Percentiles rank a stretch among this genome's conserved stretches.
Conservation (phyloP, 2,113 vertebrate genomes). For the Brachionichthys hirsutus region DNA sequence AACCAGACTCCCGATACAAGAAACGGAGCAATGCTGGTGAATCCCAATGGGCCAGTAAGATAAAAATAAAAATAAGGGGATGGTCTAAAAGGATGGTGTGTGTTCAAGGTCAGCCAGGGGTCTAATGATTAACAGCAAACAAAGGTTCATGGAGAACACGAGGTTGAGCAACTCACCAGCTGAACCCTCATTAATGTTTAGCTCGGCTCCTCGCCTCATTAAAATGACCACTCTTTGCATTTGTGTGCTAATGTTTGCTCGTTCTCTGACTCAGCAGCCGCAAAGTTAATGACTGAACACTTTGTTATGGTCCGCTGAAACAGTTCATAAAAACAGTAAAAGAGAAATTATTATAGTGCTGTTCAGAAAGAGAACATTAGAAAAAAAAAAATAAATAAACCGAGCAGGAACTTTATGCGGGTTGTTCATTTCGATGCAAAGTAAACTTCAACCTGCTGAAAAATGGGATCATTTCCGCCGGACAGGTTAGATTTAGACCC, state of each 20-base stretch:
- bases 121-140: slow-evolving; percentile 70
- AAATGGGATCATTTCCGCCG: too few relatives aligned
- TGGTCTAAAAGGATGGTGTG: slow-evolving; percentile 36
- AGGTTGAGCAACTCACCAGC: slow-evolving; percentile 49
- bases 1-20: too few relatives aligned
- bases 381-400: too few relatives aligned
- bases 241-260: slow-evolving; percentile 39
- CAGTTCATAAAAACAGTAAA: too few relatives aligned
- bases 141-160: slow-evolving; percentile 48
- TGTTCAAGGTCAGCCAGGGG: slow-evolving; percentile 31
- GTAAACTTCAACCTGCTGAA: too few relatives aligned
- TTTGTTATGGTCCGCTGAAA: background rate
- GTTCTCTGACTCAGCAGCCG: background rate
- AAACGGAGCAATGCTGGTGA: background rate
- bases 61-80: background rate
- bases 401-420: too few relatives aligned
- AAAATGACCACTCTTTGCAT: slow-evolving; percentile 16
- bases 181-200: slow-evolving; percentile 66
- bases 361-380: too few relatives aligned
- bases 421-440: too few relatives aligned
- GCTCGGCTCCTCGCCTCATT: slow-evolving; percentile 27
- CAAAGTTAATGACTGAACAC: background rate
- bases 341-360: too few relatives aligned
- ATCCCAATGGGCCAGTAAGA: background rate
- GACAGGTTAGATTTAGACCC: too few relatives aligned